phyloP scores from a whole-genome alignment of 2,888 invertebrate species.

The Dryobotodes eremita region DNA sequence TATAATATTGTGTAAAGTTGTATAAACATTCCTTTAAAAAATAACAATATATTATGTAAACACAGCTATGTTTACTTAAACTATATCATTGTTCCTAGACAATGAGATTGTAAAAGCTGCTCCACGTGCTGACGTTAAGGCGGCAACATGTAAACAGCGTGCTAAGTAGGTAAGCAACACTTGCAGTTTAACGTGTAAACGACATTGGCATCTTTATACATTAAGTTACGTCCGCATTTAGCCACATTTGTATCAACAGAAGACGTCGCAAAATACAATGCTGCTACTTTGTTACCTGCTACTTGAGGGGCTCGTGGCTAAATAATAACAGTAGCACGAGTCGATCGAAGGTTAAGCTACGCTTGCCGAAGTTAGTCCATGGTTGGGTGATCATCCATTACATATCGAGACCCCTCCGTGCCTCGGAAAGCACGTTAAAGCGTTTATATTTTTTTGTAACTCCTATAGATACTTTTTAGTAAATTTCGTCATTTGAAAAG shows the following conservation, averaged over 20 bases:
- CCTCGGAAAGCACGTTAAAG: background rate
- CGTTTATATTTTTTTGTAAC: background rate
- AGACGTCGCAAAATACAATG: background rate
- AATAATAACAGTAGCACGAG: background rate
- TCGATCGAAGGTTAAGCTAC: background rate
- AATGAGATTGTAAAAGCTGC: constrained; percentile 54
- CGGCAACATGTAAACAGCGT: constrained; percentile 48
- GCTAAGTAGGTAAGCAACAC: constrained; percentile 36
- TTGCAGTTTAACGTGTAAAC: constrained; percentile 22
- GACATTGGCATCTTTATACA: constrained; percentile 2
- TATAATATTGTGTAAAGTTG: constrained; percentile 12
- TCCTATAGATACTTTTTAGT: too few species aligned
- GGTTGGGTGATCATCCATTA: background rate
- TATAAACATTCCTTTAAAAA: constrained; percentile 22
- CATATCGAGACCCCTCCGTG: background rate
- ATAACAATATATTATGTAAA: constrained; percentile 53
- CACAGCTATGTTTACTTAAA: constrained; percentile 46
- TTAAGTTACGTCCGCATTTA: background rate
- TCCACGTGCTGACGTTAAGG: constrained; percentile 57
- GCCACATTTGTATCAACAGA: background rate
- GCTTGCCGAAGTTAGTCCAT: background rate
- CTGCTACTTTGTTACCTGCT: too few species aligned
- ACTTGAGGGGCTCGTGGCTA: too few species aligned
- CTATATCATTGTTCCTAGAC: constrained; percentile 60
- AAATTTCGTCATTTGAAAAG: too few species aligned